A percentile compares a stretch with the other conserved stretches of the same genome.
These are phyloP conservation scores for Pan troglodytes DNA, from an alignment of 2,113 vertebrate species.

Conservation along the genomic window NHGRI_mPanTro3-v2.1_pri NC_072413.2:34289001-34289500, in stretches of 20 bases:
- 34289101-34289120: not conserved
- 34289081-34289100: not conserved
- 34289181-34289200: not conserved
- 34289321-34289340: not conserved
- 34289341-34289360: not conserved
- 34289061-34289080: not conserved
- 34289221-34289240: not conserved
- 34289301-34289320: not conserved
- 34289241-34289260: not conserved
- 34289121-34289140: not conserved
- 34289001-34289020: slow-evolving; percentile 45
- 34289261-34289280: not conserved
- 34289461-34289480: not conserved
- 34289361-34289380: not conserved
- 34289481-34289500: not conserved
- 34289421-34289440: slow-evolving; percentile 22
- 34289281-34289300: not conserved
- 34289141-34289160: not conserved
- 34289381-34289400: not conserved
- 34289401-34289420: not conserved
- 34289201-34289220: not conserved
- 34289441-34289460: not conserved
- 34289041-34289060: slow-evolving; percentile 20
- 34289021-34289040: slow-evolving; percentile 15
- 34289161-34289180: not conserved